Base-by-base conservation (phyloP, 2,888 invertebrate genomes). In the Kryphioiulus occultus region DNA sequence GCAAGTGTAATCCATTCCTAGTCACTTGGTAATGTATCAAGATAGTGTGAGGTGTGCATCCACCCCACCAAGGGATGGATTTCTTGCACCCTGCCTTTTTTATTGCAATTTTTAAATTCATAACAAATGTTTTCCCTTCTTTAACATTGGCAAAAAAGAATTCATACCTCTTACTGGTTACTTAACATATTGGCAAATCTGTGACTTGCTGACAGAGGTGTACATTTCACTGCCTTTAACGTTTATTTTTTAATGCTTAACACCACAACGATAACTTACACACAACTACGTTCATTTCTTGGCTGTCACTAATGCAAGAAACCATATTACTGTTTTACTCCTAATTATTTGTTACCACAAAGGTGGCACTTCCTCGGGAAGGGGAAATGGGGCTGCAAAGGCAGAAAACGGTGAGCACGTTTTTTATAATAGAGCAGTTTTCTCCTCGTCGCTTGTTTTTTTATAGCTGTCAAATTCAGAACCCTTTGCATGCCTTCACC, bases 11-110 rank as follows among this genome's bases (percentile, higher is more conserved):
- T 85, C 85, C 85, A 85, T 85, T 85, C 85, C 85, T 85, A 85
- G 85, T 85, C 85, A 85, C 85, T 85, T 85, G 85, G 85, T 85
- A 85, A 85, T 42, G n/a, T 85, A 85, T 44, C 85, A 85, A 85
- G 85, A 26, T 39, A 39, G 85, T 39, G 85, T 85, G 85, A 85
- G 39, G 44, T 85, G 39, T 85, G 85, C 39, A 85, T 85, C 85
- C 85, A 85, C 85, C 39, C 85, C 85, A 42, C 42, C 85, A 39
- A 85, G 85, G 85, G 85, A 85, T 42, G 85, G 85, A 44, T 85
- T 85, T 85, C 85, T 85, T 39, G 85, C 39, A 85, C 85, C 85
- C 85, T 85, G 39, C 85, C 85, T 85, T 85, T 84, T 85, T 85
- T 85, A 85, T 85, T 85, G 85, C 85, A 85, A 85, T 85, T 85